These are phyloP conservation scores for Lordiphosa mommai DNA, from an alignment of 1,140 invertebrate species.

Conservation along the genomic window DNA sequence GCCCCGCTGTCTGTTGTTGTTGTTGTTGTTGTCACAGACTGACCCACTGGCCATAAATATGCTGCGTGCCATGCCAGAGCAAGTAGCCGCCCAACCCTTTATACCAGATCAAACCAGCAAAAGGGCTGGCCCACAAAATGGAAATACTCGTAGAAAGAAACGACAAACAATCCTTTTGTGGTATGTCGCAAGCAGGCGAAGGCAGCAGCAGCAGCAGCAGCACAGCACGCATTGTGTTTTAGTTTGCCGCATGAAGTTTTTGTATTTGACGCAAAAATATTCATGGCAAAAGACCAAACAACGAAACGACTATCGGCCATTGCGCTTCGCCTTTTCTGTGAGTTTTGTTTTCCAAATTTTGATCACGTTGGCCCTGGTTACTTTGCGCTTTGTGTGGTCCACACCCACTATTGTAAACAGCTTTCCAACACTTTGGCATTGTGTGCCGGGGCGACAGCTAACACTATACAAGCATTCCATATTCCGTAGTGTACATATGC, in stretches of 20 bases:
- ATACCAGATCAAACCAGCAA: conserved; percentile 7
- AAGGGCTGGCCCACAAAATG: neutral
- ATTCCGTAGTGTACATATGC: too few species aligned
- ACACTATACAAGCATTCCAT: too few species aligned
- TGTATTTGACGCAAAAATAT: conserved; percentile 69
- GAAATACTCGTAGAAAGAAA: conserved; percentile 7
- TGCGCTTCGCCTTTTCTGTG: conserved; percentile 32
- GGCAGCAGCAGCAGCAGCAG: conserved; percentile 1
- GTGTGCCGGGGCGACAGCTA: neutral
- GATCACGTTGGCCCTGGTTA: conserved; percentile 54
- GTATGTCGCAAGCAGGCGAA: conserved; percentile 47
- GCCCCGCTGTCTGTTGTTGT: conserved; percentile 16
- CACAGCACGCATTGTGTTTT: conserved; percentile 46
- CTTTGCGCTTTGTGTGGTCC: conserved; percentile 24
- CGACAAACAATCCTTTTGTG: conserved; percentile 49
- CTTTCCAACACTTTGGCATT: conserved; percentile 27
- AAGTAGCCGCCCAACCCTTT: conserved; percentile 20
- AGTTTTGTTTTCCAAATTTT: conserved; percentile 62
- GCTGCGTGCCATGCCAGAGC: conserved; percentile 59
- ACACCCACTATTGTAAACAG: conserved; percentile 33
- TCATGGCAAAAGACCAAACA: conserved; percentile 42
- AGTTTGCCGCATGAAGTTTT: conserved; percentile 34
- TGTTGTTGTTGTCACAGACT: conserved; percentile 52
- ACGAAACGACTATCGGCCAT: conserved; percentile 55
- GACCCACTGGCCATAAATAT: conserved; percentile 74